Evolutionary conservation across 1,140 invertebrate genomes (phyloP), one percentile per base, ranked within the genome.

Genomic region (Yoshiicerus persimilis): DNA sequence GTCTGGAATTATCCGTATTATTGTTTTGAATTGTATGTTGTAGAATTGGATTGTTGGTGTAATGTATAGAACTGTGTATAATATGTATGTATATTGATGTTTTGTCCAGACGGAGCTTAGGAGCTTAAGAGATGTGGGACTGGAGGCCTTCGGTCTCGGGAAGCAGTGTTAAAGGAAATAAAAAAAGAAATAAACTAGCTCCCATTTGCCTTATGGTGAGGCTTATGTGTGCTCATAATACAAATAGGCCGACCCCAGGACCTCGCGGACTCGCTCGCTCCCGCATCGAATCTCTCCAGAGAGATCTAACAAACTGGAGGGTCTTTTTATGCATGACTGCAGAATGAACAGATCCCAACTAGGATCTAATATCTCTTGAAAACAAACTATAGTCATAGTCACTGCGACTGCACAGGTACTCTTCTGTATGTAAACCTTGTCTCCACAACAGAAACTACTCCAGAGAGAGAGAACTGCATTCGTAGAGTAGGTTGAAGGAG

Each of bases 151-250:
- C 47, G 16, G 16, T 56, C 23, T 20, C 20, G 34, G 75, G n/a
- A 34, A 80, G 75, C 30, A 36, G 75, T 34, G 34, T 80, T 36
- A 36, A 80, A 36, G 75, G 30, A 80, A 80, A 80, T 70, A 84
- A 85, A 85, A 34, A 64, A 84, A 83, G 62, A 64, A 64, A 47
- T 75, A 88, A 88, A 88, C 62, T 88, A 88, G 87, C 87, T 83
- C 80, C 80, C 87, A 88, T 88, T 88, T 88, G 87, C 87, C 87
- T 80, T 84, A 80, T 88, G 87, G 87, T 64, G 83, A 83, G 87
- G 75, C 75, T 80, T 88, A 80, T 85, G 87, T 88, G 87, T 88
- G 87, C 87, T 85, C 87, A 64, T 88, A 88, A 88, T 88, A 88
- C 87, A 88, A 88, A 88, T 88, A 64, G 87, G 80, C 41, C 80